phyloP scores from a whole-genome alignment of 2,888 invertebrate genomes.

The Folsomia candida region DNA sequence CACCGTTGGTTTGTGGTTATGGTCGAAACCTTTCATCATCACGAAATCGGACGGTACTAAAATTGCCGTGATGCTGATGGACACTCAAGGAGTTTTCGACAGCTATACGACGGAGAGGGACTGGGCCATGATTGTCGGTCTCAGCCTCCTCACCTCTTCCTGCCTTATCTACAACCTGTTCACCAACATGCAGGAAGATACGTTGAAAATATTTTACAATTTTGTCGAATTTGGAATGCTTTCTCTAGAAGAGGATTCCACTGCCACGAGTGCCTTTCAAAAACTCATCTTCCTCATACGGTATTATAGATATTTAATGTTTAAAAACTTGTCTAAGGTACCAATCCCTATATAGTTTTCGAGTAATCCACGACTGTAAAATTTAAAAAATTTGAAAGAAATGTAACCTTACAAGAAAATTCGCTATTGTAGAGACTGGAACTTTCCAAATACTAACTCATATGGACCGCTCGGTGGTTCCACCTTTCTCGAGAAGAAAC shows the following conservation, averaged over 20 bases:
- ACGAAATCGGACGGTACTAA: neutral
- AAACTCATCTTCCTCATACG: conserved; percentile 83
- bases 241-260: conserved; percentile 16
- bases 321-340: no score
- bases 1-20: conserved; percentile 26
- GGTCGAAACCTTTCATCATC: conserved; percentile 27
- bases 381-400: no score
- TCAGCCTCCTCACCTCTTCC: conserved; percentile 31
- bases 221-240: conserved; percentile 29
- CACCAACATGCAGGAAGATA: conserved; percentile 28
- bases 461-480: neutral
- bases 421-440: no score
- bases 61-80: conserved; percentile 26
- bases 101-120: conserved; percentile 22
- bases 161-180: conserved; percentile 31
- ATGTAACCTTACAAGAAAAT: no score
- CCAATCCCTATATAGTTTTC: no score
- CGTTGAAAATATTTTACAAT: conserved; percentile 13
- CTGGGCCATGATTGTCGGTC: conserved; percentile 30
- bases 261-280: conserved; percentile 68
- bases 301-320: no score
- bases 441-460: neutral
- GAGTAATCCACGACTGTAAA: no score
- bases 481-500: neutral
- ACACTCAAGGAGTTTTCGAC: conserved; percentile 38